These are phyloP conservation scores for Carposina sasakii DNA, from an alignment of 1,140 invertebrate genomes.

Conservation along the genomic window DNA sequence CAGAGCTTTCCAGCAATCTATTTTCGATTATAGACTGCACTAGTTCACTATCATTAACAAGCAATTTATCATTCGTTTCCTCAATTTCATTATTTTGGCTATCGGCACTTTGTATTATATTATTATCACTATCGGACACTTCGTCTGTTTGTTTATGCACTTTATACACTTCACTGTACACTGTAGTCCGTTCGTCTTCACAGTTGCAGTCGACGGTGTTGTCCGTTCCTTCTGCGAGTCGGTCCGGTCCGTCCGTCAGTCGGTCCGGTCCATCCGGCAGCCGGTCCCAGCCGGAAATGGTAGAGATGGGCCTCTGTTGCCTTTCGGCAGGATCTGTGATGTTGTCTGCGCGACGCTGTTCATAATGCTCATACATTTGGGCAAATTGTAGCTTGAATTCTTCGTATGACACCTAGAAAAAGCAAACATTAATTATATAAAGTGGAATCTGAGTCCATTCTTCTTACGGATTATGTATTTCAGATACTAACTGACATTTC, in stretches of 20 bases:
- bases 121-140: conserved; percentile 56
- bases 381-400: conserved; percentile 97
- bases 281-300: conserved; percentile 95
- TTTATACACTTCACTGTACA: conserved; percentile 70
- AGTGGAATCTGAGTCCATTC: too few species aligned
- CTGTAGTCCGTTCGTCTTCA: conserved; percentile 57
- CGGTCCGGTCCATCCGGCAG: conserved; percentile 62
- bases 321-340: conserved; percentile 94
- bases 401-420: conserved; percentile 92
- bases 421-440: too few species aligned
- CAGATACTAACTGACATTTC: too few species aligned
- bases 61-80: conserved; percentile 60
- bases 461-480: too few species aligned
- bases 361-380: conserved; percentile 98
- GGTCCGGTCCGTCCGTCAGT: conserved; percentile 35
- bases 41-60: conserved; percentile 62
- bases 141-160: conserved; percentile 57
- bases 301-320: conserved; percentile 94
- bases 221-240: conserved; percentile 52
- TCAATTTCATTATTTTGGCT: conserved; percentile 49
- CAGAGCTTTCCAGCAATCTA: conserved; percentile 47
- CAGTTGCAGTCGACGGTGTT: conserved; percentile 60
- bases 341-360: conserved; percentile 92
- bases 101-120: conserved; percentile 54
- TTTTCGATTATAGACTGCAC: conserved; percentile 76